Percentiles rank a stretch among this genome's conserved stretches.
Conservation (phyloP, 2,797 vertebrate genomes). For the Echeneis naucrates region DNA sequence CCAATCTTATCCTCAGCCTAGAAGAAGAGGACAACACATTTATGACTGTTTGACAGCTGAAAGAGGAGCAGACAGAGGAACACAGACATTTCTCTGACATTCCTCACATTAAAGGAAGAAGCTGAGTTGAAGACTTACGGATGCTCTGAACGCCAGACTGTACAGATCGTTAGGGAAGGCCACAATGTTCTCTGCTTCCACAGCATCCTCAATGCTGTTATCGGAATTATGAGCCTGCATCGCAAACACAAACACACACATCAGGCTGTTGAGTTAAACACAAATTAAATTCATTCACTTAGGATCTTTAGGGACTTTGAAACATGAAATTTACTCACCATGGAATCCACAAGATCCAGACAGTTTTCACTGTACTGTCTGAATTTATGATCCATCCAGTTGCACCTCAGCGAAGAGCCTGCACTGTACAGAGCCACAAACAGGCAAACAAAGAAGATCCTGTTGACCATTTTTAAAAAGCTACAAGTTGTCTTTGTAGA, state of each 20-base stretch:
- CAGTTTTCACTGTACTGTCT: slow-evolving; percentile 38
- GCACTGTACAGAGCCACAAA: slow-evolving; percentile 27
- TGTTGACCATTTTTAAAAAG: slow-evolving; percentile 44
- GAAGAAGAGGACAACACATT: background rate
- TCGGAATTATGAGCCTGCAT: slow-evolving; percentile 54
- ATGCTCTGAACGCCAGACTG: slow-evolving; percentile 47
- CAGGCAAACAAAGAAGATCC: slow-evolving; percentile 28
- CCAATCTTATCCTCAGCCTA: slow-evolving; percentile 63
- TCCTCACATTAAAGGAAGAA: background rate
- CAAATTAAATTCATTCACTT: background rate
- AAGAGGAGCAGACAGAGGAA: background rate
- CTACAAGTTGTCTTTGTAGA: fast-evolving
- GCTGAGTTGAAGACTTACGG: slow-evolving; percentile 53
- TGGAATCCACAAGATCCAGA: slow-evolving; percentile 45
- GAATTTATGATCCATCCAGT: slow-evolving; percentile 72
- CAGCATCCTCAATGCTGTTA: slow-evolving; percentile 43
- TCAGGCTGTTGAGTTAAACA: background rate
- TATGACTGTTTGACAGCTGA: background rate
- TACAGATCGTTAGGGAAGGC: slow-evolving; percentile 68
- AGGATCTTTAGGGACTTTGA: background rate
- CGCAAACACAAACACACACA: slow-evolving; percentile 17
- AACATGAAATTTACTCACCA: slow-evolving; percentile 57
- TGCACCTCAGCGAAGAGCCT: slow-evolving; percentile 57
- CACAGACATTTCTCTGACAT: background rate
- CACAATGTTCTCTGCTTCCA: background rate